Evolutionary conservation across 2,113 vertebrate genomes (phyloP), one percentile per base, ranked within the genome.

Genomic region (Platysternon megacephalum): DNA sequence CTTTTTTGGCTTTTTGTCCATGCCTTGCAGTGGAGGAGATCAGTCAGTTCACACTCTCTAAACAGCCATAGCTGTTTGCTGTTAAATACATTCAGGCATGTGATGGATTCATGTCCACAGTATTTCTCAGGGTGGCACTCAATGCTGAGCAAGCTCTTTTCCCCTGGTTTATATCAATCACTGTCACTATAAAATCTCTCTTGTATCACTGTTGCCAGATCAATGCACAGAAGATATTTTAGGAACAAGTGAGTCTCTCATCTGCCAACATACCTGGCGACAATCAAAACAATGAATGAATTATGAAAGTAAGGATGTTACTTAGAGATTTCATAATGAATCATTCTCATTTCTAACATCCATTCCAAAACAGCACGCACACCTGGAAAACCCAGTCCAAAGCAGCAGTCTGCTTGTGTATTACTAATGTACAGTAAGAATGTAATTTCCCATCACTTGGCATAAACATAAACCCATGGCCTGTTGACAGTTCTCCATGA

Each of bases 281-380:
- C 76, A 58, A 95, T 65, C 84, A 87, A 94, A 91, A 90, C 7
- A 4, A 17, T 4, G 14, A 61, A 32, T 24, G 89, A 97, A 58
- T 94, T 11, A 95, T 84, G 86, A 22, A 82, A 90, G 84, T 2
- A 44, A 85, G 86, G 89, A 52, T 82, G 84, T 89, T 81, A 92
- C 82, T 78, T 56, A 83, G 52, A 12, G 14, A 91, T 83, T 56
- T 3, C 35, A 86, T 2, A 3, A 2, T 44, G 86, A 91, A 49
- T 80, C 78, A 24, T 46, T 92, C 48, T 65, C 29, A 21, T 55
- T 93, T 68, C 89, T 79, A 68, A 65, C 46, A 22, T 78, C 80
- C 68, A 32, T 12, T 91, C 26, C 48, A 74, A 65, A 92, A 89
- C 39, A 89, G 21, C 22, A 86, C 82, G 82, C 13, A 2, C 19